A percentile compares a stretch with the other conserved stretches of the same genome.
Evolutionary conservation across 2,888 invertebrate species (phyloP).

Genomic region (Chrysina gloriosa): DNA sequence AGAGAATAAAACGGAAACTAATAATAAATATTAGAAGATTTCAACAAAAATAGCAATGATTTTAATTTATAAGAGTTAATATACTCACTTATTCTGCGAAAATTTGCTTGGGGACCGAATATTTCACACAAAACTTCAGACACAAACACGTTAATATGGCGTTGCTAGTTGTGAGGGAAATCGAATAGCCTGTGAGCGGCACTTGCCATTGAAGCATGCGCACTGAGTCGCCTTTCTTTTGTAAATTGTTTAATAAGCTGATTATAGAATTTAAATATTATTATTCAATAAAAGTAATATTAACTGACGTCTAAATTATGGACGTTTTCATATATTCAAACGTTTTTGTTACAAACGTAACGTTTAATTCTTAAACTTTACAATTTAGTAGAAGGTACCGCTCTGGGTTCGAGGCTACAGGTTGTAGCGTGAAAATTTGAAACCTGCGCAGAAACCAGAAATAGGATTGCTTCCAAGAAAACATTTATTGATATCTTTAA

Average conservation of each 20-base stretch:
- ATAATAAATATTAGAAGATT: neutral
- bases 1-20: neutral
- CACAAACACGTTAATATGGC: constrained; percentile 35
- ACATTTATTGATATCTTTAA: too few species aligned
- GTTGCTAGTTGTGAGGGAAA: constrained; percentile 31
- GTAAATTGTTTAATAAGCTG: constrained; percentile 3
- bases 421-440: constrained; percentile 6
- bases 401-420: constrained; percentile 39
- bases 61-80: neutral
- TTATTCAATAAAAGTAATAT: neutral
- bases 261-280: neutral
- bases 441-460: neutral
- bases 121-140: neutral
- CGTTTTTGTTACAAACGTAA: neutral
- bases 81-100: constrained; percentile 21
- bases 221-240: neutral
- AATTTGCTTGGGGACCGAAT: constrained; percentile 21
- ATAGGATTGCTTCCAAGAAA: too few species aligned
- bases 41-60: neutral
- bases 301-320: neutral
- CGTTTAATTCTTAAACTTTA: neutral
- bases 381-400: neutral
- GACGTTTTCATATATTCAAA: neutral
- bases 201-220: constrained; percentile 7
- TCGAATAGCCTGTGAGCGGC: constrained; percentile 30